Percentiles rank a stretch among this genome's conserved stretches.
Conservation (phyloP, 1,140 invertebrate genomes). For the Hycleus phaleratus region DNA sequence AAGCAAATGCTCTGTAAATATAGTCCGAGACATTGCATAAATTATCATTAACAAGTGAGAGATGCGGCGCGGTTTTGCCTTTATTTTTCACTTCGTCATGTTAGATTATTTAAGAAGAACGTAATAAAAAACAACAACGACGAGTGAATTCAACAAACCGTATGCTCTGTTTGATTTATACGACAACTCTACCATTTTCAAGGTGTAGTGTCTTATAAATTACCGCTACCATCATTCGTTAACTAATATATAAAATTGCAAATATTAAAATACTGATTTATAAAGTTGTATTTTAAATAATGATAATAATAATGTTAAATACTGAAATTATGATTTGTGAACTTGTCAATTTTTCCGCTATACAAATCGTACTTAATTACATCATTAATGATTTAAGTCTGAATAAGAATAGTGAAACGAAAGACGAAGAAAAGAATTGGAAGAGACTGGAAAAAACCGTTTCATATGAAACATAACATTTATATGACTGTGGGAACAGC, state of each 20-base stretch:
- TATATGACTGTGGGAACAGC: too few relatives aligned
- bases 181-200: constrained; percentile 10
- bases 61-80: constrained; percentile 10
- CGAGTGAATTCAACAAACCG: constrained; percentile 10
- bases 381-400: too few relatives aligned
- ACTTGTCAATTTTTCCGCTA: too few relatives aligned
- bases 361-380: too few relatives aligned
- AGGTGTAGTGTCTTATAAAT: constrained; percentile 9
- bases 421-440: too few relatives aligned
- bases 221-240: constrained; percentile 14
- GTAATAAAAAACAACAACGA: background rate
- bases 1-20: constrained; percentile 8
- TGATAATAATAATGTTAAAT: too few relatives aligned
- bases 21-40: constrained; percentile 13
- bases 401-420: too few relatives aligned
- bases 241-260: constrained; percentile 11
- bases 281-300: background rate
- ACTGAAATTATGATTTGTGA: too few relatives aligned
- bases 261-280: constrained; percentile 13
- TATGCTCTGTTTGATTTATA: constrained; percentile 8
- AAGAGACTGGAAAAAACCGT: too few relatives aligned
- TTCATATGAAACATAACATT: too few relatives aligned
- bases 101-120: constrained; percentile 9
- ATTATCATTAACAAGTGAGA: constrained; percentile 16
- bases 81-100: constrained; percentile 4